These are phyloP conservation scores for Seriola dumerili DNA, from an alignment of 2,113 vertebrate genomes.

Conservation along the genomic window DNA sequence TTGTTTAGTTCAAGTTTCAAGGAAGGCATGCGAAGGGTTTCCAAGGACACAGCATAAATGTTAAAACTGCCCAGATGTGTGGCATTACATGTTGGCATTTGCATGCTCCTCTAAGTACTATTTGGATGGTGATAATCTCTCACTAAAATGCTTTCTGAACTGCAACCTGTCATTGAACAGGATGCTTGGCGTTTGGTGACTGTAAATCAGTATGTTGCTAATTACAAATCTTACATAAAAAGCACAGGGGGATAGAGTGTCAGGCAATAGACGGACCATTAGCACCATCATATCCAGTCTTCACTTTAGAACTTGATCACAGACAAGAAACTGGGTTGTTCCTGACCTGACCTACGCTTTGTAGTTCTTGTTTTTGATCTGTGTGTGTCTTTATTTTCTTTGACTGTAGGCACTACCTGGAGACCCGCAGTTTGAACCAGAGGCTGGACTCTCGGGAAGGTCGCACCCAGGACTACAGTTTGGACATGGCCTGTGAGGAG, in stretches of 20 bases:
- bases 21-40: neutral
- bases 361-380: constrained; percentile 2
- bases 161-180: constrained; percentile 20
- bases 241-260: constrained; percentile 52
- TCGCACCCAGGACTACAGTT: constrained; percentile 80
- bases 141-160: constrained; percentile 30
- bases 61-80: neutral
- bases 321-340: constrained; percentile 2
- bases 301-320: constrained; percentile 44
- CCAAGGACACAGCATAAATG: neutral
- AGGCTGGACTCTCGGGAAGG: constrained; percentile 84
- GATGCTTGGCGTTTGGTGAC: constrained; percentile 30
- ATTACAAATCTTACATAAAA: constrained; percentile 72
- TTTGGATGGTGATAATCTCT: neutral
- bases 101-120: neutral
- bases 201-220: constrained; percentile 65
- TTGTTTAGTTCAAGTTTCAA: constrained; percentile 3
- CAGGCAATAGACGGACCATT: constrained; percentile 38
- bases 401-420: constrained; percentile 79
- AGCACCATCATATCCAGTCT: constrained; percentile 16
- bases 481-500: constrained; percentile 86
- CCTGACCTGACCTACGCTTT: neutral
- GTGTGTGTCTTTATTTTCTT: constrained; percentile 2
- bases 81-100: constrained; percentile 1
- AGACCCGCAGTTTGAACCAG: constrained; percentile 77